phyloP scores from a whole-genome alignment of 2,113 vertebrate genomes.

The Lepidiolamprologus cunningtoni region DNA sequence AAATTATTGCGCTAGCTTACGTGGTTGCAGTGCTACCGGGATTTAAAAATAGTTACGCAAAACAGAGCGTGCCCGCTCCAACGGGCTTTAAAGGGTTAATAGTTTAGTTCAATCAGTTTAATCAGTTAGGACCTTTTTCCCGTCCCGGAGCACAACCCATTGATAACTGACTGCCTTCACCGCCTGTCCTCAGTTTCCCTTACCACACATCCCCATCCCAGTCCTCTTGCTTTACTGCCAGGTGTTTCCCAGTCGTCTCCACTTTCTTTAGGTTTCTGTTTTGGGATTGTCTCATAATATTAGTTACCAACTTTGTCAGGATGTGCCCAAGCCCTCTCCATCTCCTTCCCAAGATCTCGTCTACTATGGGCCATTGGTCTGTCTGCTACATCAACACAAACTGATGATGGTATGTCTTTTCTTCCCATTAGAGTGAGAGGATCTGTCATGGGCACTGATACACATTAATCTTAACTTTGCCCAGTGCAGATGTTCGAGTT shows the following conservation, averaged over 20 bases:
- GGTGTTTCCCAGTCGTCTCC: fast-evolving
- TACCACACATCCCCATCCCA: not conserved
- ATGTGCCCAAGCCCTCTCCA: not conserved
- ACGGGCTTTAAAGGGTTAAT: too few relatives aligned
- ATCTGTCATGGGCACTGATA: not conserved
- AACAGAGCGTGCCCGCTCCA: too few relatives aligned
- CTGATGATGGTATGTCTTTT: not conserved
- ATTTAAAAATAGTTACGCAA: too few relatives aligned
- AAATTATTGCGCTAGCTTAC: too few relatives aligned
- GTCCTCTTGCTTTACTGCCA: not conserved
- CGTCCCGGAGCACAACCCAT: fast-evolving
- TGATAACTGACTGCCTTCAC: not conserved
- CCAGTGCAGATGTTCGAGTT: not conserved
- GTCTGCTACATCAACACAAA: not conserved
- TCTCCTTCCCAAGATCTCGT: not conserved
- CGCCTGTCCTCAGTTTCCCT: not conserved
- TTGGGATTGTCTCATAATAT: not conserved
- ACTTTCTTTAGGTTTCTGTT: not conserved
- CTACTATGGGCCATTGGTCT: not conserved
- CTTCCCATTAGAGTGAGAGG: not conserved
- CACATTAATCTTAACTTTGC: not conserved
- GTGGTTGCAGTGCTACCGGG: too few relatives aligned
- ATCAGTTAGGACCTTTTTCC: not conserved
- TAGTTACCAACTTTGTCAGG: not conserved
- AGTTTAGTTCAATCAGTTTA: not conserved